These are phyloP conservation scores for Calliopum simillimum DNA, from an alignment of 2,888 invertebrate species.

Conservation along the genomic window DNA sequence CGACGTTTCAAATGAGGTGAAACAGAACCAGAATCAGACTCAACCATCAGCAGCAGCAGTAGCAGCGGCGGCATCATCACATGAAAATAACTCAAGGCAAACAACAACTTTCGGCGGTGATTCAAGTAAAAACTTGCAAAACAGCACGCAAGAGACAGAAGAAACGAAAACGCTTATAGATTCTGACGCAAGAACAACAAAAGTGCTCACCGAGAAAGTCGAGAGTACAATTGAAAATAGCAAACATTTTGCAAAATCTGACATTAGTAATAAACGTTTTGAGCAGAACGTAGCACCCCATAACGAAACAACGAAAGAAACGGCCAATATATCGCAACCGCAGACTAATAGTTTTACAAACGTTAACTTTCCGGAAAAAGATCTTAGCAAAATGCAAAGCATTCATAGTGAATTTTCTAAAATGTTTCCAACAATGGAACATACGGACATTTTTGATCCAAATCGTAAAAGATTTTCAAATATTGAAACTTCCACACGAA, in stretches of 20 bases:
- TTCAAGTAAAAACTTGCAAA: constrained; percentile 30
- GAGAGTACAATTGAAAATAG: neutral
- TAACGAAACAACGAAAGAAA: constrained; percentile 32
- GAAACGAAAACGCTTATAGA: constrained; percentile 40
- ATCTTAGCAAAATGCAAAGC: constrained; percentile 45
- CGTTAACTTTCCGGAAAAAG: neutral
- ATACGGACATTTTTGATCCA: constrained; percentile 57
- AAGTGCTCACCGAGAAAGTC: neutral
- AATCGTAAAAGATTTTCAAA: constrained; percentile 64
- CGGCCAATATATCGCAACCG: constrained; percentile 11
- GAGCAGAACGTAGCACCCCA: constrained; percentile 26
- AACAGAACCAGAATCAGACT: constrained; percentile 42
- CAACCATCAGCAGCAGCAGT: constrained; percentile 20
- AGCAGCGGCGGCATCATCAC: constrained; percentile 54
- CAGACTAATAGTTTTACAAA: neutral
- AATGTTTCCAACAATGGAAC: constrained; percentile 58
- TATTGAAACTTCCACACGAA: constrained; percentile 53
- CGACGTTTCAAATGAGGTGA: constrained; percentile 59
- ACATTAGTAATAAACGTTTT: neutral
- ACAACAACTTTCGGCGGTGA: constrained; percentile 51
- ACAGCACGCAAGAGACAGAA: constrained; percentile 42
- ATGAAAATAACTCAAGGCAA: constrained; percentile 64
- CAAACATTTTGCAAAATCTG: neutral
- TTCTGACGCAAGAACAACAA: neutral
- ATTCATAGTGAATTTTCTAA: constrained; percentile 57